A percentile compares a stretch with the other conserved stretches of the same genome.
These are phyloP conservation scores for Nemurella pictetii DNA, from an alignment of 2,888 invertebrate species.

Conservation along the genomic window DNA sequence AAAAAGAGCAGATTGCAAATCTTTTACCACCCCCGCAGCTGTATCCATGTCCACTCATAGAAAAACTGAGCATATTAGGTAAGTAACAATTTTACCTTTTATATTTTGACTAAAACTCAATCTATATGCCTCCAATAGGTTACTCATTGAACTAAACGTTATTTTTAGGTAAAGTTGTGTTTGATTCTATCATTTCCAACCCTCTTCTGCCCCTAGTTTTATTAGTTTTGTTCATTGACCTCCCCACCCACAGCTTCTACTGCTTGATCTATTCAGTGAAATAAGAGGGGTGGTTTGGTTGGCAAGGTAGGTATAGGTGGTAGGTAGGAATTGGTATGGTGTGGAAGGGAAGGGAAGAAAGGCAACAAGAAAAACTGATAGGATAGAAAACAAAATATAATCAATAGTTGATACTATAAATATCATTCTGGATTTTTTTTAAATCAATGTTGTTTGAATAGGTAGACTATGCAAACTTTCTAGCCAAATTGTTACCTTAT, in stretches of 20 bases:
- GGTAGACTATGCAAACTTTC: too few species aligned
- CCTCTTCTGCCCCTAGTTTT: neutral
- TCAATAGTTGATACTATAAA: neutral
- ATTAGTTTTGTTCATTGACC: neutral
- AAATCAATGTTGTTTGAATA: too few species aligned
- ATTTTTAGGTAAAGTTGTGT: neutral
- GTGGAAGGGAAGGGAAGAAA: neutral
- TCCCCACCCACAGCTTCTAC: neutral
- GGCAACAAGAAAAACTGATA: neutral
- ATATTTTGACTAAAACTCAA: neutral
- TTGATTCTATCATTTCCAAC: neutral
- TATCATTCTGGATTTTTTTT: neutral
- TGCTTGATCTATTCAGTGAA: neutral
- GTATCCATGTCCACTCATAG: neutral
- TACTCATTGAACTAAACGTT: neutral
- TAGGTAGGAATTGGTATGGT: too few species aligned
- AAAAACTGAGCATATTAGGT: neutral
- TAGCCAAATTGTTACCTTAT: too few species aligned
- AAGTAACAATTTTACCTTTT: neutral
- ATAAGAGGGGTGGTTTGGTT: neutral
- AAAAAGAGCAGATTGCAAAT: constrained; percentile 68
- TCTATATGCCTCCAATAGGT: neutral
- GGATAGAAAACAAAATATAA: neutral
- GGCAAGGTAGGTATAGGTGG: neutral
- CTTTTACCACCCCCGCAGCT: constrained; percentile 54